Conservation (phyloP, 1,140 invertebrate genomes). For the Homalodisca vitripennis region DNA sequence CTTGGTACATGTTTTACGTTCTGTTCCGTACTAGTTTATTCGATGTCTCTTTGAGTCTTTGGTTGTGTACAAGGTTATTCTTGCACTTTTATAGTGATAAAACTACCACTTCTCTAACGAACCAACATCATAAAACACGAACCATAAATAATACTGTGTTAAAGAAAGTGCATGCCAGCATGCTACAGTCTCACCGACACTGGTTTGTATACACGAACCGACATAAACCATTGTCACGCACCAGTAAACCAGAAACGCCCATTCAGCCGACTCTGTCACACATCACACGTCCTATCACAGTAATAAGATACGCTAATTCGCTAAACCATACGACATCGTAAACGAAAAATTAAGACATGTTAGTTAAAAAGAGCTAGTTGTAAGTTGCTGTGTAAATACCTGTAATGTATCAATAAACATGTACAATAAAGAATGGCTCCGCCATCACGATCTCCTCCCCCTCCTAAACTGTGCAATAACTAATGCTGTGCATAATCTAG, state of each 20-base stretch:
- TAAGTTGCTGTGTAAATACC: not conserved
- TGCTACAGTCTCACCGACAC: conserved; percentile 12
- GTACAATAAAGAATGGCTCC: conserved; percentile 9
- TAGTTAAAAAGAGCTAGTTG: not conserved
- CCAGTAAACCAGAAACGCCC: too few species aligned
- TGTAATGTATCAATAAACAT: conserved; percentile 10
- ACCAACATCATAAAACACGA: conserved; percentile 1
- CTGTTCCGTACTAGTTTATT: conserved; percentile 14
- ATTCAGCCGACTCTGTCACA: too few species aligned
- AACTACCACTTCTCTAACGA: not conserved
- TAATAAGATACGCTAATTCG: too few species aligned
- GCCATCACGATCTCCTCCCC: not conserved
- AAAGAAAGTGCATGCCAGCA: conserved; percentile 17
- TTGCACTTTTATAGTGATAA: conserved; percentile 15
- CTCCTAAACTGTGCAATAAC: conserved; percentile 31
- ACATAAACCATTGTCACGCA: too few species aligned
- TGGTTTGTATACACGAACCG: not conserved
- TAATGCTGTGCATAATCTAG: conserved; percentile 32
- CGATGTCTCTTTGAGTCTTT: conserved; percentile 22
- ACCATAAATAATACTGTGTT: not conserved
- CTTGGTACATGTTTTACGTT: conserved; percentile 5
- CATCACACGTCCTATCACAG: too few species aligned
- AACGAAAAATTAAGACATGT: not conserved
- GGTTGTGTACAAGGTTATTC: conserved; percentile 17
- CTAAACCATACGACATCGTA: too few species aligned